Base-by-base conservation (phyloP, 2,888 invertebrate species). In the Clunio marinus region DNA sequence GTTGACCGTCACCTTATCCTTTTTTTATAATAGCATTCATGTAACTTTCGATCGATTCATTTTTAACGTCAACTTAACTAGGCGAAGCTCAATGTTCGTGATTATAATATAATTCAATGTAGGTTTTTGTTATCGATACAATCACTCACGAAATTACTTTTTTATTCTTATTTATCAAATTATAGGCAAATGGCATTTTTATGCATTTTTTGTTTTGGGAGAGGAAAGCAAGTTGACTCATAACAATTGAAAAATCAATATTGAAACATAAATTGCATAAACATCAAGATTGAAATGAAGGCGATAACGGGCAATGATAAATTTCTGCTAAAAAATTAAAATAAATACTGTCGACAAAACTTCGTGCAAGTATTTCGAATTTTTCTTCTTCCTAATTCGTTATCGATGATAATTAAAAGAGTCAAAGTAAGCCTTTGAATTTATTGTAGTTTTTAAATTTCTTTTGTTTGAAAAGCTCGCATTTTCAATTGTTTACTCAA, bases 151-250 rank as follows among this genome's bases (percentile, higher is more conserved):
- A 51, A 57, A 57, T 57, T 15, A 57, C 63, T 25, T 59, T 59
- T 59, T 60, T 27, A n/a, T n/a, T n/a, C n/a, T n/a, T n/a, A 45
- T 63, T 63, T 63, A 63, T 63, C 63, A 63, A 63, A 63, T 63
- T 63, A 63, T 20, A 35, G 62, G 25, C 24, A 41, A 62, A 62
- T 24, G 27, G 20, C 24, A 59, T 20, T 57, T 57, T 57, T 35
- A 27, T 58, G 58, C 58, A 58, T 25, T 59, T 57, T 57, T n/a
- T 57, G 45, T 13, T 25, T 57, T 24, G 24, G 13, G 27, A 59
- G 37, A 32, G 35, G 28, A 7, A 35, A 59, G 45, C 45, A 45
- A 17, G 13, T 8, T 13, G 35, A 32, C 35, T 32, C 13, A 13
- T 32, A 8, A 8, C 13, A 45, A 45, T 15, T 3, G 4, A 45